Evolutionary conservation across 30 jellyfish, hydroid and myxozoan species (phyloP), one percentile per base, ranked within the genome.

Genomic region (Sanderia malayensis): DNA sequence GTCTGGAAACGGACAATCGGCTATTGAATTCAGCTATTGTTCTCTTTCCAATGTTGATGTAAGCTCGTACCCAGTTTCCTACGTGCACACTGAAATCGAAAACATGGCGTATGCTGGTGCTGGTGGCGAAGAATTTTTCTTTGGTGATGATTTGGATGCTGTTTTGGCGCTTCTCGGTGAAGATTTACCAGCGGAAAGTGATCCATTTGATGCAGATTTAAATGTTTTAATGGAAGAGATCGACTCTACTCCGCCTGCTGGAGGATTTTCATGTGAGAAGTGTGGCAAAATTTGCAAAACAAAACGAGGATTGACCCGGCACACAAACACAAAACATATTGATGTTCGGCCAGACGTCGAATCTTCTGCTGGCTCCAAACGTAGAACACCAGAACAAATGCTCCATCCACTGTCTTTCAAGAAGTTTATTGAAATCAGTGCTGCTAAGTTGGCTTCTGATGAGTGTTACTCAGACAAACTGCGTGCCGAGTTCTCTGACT

Each of bases 391-490:
- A 29, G 87, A 69, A 26, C 19, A 69, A 27, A 28, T 10, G 80
- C 86, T 80, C 37, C 80, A 69, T 69, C 93, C 86, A 58, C 60
- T 73, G 22, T 37, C 17, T 6, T 73, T 73, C 58, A 73, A 49
- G 52, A 58, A 73, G 6, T 41, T 55, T 23, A 25, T 45, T 4
- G 25, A 67, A 59, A 58, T 0, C 18, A 79, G 73, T 68, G 84
- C 19, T 25, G 20, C 4, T n/a, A 80, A 80, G 45, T 65, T 70
- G 58, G 73, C 87, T 34, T 21, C 52, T 1, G 87, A 80, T 46
- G 87, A 80, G 19, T 68, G 93, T 29, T 80, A 80, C 58, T 71
- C 87, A 24, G 86, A 80, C n/a, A 58, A 69, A 26, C n/a, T 55
- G 34, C 73, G 86, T 24, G 21, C 44, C 15, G 93, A 69, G 66